A percentile compares a stretch with the other conserved stretches of the same genome.
phyloP scores from a whole-genome alignment of 2,113 vertebrate species.

The Thunnus thynnus region DNA sequence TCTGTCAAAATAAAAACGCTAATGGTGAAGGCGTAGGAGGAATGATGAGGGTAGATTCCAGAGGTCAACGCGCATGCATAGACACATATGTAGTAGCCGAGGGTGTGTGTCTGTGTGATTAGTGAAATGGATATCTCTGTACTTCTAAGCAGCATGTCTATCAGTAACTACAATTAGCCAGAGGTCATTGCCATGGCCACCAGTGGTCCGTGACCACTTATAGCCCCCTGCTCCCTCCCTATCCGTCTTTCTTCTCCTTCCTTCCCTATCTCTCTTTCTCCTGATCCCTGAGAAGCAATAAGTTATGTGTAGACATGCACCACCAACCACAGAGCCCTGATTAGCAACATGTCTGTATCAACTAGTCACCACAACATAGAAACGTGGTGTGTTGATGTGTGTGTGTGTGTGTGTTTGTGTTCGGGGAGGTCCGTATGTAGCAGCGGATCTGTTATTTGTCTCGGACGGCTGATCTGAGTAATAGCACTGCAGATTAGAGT shows the following conservation, averaged over 20 bases:
- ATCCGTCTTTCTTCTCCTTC: conserved; percentile 31
- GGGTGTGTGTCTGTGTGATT: conserved; percentile 55
- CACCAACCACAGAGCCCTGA: conserved; percentile 55
- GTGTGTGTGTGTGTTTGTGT: conserved; percentile 6
- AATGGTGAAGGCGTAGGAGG: conserved; percentile 32
- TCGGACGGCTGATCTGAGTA: conserved; percentile 73
- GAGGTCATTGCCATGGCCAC: conserved; percentile 75
- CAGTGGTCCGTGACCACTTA: conserved; percentile 65
- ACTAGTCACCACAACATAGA: conserved; percentile 46
- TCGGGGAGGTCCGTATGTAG: conserved; percentile 53
- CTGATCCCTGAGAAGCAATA: conserved; percentile 41
- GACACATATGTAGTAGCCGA: conserved; percentile 7
- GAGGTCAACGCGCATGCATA: conserved; percentile 10
- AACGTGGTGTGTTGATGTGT: conserved; percentile 34
- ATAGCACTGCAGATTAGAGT: conserved; percentile 69
- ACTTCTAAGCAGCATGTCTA: conserved; percentile 70
- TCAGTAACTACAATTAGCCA: conserved; percentile 77
- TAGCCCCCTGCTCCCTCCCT: conserved; percentile 37
- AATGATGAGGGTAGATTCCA: conserved; percentile 53
- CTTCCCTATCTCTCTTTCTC: conserved; percentile 4
- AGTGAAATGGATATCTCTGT: conserved; percentile 68
- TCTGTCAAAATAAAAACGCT: conserved; percentile 62
- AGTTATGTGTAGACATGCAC: conserved; percentile 43
- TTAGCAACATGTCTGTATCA: conserved; percentile 65
- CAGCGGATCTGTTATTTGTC: conserved; percentile 69